A percentile compares a stretch with the other conserved stretches of the same genome.
Conservation (phyloP, 2,797 vertebrate genomes). For the Euphonia xanthogaster region DNA sequence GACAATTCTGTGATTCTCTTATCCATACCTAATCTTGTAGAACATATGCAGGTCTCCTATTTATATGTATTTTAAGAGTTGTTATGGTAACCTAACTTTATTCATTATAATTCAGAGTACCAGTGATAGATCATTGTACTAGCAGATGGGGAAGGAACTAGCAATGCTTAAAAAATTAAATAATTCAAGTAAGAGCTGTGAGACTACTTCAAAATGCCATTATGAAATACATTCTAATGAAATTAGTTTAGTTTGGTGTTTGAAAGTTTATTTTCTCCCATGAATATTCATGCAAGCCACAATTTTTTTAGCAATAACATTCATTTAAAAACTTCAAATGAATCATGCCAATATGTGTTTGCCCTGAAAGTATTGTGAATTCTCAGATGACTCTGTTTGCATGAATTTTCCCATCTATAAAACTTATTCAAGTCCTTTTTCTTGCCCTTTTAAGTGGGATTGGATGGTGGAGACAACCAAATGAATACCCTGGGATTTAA, state of each 20-base stretch:
- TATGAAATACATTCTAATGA: constrained; percentile 38
- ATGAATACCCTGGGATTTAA: constrained; percentile 19
- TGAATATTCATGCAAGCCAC: constrained; percentile 46
- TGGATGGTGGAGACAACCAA: neutral
- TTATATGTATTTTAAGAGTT: neutral
- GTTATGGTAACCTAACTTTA: neutral
- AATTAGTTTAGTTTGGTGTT: constrained; percentile 20
- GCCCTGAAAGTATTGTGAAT: constrained; percentile 40
- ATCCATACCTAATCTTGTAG: neutral
- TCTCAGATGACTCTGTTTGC: constrained; percentile 14
- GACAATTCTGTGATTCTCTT: neutral
- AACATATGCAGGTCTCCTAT: neutral
- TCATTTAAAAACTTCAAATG: constrained; percentile 27
- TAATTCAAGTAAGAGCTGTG: neutral
- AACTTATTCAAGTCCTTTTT: neutral
- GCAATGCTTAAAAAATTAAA: constrained; percentile 11
- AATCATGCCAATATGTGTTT: constrained; percentile 49
- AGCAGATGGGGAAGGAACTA: constrained; percentile 14
- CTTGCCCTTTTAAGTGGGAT: neutral
- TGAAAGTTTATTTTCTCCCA: constrained; percentile 30
- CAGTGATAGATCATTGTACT: neutral
- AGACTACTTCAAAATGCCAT: constrained; percentile 33
- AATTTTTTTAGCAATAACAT: constrained; percentile 5
- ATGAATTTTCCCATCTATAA: constrained; percentile 6
- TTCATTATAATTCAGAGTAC: neutral